A percentile compares a stretch with the other conserved stretches of the same genome.
phyloP scores from a whole-genome alignment of 2,113 vertebrate species.

The Caretta caretta region DNA sequence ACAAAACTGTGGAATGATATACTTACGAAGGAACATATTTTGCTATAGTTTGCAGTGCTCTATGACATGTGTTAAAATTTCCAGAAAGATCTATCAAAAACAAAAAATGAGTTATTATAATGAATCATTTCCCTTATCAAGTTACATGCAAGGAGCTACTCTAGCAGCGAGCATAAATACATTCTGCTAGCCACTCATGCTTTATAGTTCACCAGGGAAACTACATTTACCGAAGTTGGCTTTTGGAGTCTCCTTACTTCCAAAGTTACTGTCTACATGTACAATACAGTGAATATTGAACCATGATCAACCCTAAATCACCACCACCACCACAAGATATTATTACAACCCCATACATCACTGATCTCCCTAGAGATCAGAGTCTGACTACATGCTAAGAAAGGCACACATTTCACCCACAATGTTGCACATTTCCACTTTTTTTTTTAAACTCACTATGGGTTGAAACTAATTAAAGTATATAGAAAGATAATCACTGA shows the following conservation, averaged over 20 bases:
- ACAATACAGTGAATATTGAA: neutral
- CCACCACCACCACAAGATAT: neutral
- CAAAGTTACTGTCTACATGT: neutral
- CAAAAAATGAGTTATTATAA: neutral
- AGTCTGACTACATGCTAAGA: neutral
- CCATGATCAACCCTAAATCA: neutral
- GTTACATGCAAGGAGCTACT: neutral
- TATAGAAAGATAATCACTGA: neutral
- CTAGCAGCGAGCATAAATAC: neutral
- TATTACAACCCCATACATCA: neutral
- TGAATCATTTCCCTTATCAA: neutral
- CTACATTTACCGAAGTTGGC: neutral
- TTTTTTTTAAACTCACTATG: neutral
- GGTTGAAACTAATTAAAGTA: neutral
- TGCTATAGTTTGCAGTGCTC: conserved; percentile 91
- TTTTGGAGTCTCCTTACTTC: neutral
- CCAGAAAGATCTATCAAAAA: conserved; percentile 84
- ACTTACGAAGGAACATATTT: conserved; percentile 98
- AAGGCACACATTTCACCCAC: neutral
- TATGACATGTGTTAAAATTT: conserved; percentile 91
- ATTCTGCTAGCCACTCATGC: neutral
- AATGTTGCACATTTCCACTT: neutral
- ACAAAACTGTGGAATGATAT: neutral
- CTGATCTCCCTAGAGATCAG: neutral
- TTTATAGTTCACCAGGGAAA: neutral